phyloP scores from a whole-genome alignment of 2,888 invertebrate species.

The Aplocera efformata region DNA sequence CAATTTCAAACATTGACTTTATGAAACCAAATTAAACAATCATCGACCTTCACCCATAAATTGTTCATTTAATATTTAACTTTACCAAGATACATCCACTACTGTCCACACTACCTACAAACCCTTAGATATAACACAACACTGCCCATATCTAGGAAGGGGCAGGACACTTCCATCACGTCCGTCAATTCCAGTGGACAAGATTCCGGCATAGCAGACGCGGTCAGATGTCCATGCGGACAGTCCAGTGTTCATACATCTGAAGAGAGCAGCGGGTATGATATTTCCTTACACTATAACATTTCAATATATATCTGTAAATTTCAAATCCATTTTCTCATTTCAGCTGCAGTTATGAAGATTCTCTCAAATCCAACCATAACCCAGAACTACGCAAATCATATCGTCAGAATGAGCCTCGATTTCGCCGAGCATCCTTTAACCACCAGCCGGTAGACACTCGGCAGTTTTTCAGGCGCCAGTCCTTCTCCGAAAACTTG shows the following conservation, averaged over 20 bases:
- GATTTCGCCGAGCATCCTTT: conserved; percentile 66
- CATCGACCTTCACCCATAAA: not conserved
- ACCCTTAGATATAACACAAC: conserved; percentile 10
- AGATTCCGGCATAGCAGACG: conserved; percentile 87
- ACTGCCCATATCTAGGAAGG: conserved; percentile 54
- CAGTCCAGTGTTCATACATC: conserved; percentile 84
- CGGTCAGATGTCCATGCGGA: conserved; percentile 82
- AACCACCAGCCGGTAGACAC: conserved; percentile 59
- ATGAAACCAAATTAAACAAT: too few relatives aligned
- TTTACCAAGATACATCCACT: not conserved
- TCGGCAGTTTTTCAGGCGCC: conserved; percentile 54
- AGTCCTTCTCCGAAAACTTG: conserved; percentile 71
- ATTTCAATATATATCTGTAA: too few relatives aligned
- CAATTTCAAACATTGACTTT: too few relatives aligned
- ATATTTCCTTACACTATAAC: too few relatives aligned
- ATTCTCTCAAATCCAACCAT: conserved; percentile 86
- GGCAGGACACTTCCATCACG: conserved; percentile 86
- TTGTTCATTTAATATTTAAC: not conserved
- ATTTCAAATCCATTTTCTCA: too few relatives aligned
- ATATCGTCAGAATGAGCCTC: conserved; percentile 48
- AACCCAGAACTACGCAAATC: conserved; percentile 56
- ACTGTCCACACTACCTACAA: not conserved
- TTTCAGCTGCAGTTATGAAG: conserved; percentile 88
- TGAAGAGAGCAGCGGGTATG: conserved; percentile 86
- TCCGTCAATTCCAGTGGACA: conserved; percentile 91